Base-by-base conservation (phyloP, 2,113 vertebrate species). In the Tupaia chinensis region DNA sequence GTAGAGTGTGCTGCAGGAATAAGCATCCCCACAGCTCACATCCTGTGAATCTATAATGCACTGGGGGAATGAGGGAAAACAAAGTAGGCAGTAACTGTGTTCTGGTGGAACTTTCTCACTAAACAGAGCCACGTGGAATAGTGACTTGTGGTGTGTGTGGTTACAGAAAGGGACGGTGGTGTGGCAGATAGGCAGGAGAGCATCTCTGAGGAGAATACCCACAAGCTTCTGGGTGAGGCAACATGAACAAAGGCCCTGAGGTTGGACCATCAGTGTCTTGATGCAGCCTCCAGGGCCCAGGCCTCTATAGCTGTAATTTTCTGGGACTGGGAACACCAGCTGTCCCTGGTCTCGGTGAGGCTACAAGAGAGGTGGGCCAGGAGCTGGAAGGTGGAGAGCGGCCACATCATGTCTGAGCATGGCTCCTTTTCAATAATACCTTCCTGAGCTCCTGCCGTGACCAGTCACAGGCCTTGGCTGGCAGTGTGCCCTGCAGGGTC, bases 31-130 rank as follows among this genome's bases (percentile, higher is more conserved):
- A 1, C 10, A 0, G 1, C 25, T 27, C 79, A 27, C 61, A 8
- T 1, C 0, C 0, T 4, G 2, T 0, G 3, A 2, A 0, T 65
- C 29, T 27, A 22, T 0, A 2, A 68, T 0, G 0, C 2, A 3
- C 15, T 19, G 29, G 76, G 25, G 22, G 80, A 11, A 3, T 63
- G 3, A 19, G 20, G 12, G 58, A 11, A 10, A 44, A 23, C 3
- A 2, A 5, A 27, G 13, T 1, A 20, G 58, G 60, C 20, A 20
- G 20, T 14, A 23, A n/a, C 12, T 0, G 3, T 53, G 32, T 44
- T 23, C 23, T 0, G 44, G 70, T 25, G 0, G 63, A 22, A 1
- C 29, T 0, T 29, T 1, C 1, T 1, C 58, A 27, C 14, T 6
- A 3, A 10, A 16, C 27, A 6, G 20, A 1, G 25, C 53, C 0